phyloP scores from a whole-genome alignment of 1,140 invertebrate species.

The Cecropterus lyciades region DNA sequence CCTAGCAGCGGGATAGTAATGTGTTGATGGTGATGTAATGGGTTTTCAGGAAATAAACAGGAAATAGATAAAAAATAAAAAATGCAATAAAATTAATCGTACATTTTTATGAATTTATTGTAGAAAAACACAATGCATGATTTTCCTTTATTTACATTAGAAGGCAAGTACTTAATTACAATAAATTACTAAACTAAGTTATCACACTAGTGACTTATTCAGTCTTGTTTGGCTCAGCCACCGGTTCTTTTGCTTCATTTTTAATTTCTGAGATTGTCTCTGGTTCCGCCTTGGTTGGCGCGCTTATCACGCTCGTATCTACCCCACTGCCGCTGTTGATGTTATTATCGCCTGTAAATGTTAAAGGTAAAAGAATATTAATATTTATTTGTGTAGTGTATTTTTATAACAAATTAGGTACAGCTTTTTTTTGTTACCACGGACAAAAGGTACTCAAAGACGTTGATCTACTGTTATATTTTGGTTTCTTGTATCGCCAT shows the following conservation, averaged over 20 bases:
- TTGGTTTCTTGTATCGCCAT: too few species aligned
- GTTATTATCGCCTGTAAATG: slow-evolving; percentile 60
- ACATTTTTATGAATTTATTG: slow-evolving; percentile 33
- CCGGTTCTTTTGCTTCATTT: slow-evolving; percentile 33
- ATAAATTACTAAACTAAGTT: slow-evolving; percentile 53
- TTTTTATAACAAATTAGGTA: too few species aligned
- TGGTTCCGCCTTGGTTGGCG: slow-evolving; percentile 29
- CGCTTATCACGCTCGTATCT: slow-evolving; percentile 31
- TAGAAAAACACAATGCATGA: slow-evolving; percentile 17
- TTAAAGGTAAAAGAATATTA: not conserved
- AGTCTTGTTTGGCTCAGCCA: slow-evolving; percentile 48
- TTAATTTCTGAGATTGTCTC: slow-evolving; percentile 36
- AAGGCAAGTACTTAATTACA: slow-evolving; percentile 53
- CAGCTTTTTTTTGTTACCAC: too few species aligned
- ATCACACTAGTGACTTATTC: slow-evolving; percentile 61
- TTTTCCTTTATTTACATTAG: slow-evolving; percentile 52
- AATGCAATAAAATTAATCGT: too few species aligned
- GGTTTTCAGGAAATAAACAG: too few species aligned
- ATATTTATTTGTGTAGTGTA: too few species aligned
- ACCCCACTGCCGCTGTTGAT: slow-evolving; percentile 47
- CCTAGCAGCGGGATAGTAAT: too few species aligned
- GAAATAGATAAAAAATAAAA: too few species aligned
- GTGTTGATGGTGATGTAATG: too few species aligned
- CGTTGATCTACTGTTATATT: too few species aligned
- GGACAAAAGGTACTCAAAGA: too few species aligned